Evolutionary conservation across 2,113 vertebrate genomes (phyloP).

Genomic region (Chloropsis hardwickii): DNA sequence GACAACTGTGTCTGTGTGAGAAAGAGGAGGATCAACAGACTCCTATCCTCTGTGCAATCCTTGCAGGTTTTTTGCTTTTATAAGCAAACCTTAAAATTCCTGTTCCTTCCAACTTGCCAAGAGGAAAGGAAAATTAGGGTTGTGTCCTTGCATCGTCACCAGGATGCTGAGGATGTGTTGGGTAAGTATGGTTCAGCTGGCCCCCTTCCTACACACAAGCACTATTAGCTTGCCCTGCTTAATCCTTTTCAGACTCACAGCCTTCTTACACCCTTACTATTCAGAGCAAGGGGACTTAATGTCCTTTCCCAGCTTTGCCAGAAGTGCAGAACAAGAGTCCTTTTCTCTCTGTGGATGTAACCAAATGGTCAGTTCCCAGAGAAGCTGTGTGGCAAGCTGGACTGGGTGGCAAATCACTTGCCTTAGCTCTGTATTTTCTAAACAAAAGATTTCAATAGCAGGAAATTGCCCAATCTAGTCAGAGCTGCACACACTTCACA

Average conservation of each 20-base stretch:
- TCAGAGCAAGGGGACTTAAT: background rate
- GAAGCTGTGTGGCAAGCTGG: background rate
- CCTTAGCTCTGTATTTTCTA: slow-evolving; percentile 19
- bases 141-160: background rate
- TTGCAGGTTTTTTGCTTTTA: background rate
- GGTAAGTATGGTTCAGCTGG: background rate
- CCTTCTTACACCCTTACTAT: background rate
- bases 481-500: background rate
- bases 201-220: background rate
- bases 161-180: background rate
- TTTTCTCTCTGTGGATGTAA: background rate
- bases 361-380: background rate
- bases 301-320: background rate
- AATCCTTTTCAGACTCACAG: background rate
- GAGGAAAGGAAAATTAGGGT: background rate
- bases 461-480: slow-evolving; percentile 45
- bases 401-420: background rate
- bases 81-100: background rate
- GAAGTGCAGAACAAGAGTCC: background rate
- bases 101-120: background rate
- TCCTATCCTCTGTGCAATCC: background rate
- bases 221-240: background rate
- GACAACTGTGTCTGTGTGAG: background rate
- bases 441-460: slow-evolving; percentile 51
- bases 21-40: background rate